These are phyloP conservation scores for Melanotaenia trifasciata DNA, from an alignment of 2,797 vertebrate species.

Conservation along the genomic window DNA sequence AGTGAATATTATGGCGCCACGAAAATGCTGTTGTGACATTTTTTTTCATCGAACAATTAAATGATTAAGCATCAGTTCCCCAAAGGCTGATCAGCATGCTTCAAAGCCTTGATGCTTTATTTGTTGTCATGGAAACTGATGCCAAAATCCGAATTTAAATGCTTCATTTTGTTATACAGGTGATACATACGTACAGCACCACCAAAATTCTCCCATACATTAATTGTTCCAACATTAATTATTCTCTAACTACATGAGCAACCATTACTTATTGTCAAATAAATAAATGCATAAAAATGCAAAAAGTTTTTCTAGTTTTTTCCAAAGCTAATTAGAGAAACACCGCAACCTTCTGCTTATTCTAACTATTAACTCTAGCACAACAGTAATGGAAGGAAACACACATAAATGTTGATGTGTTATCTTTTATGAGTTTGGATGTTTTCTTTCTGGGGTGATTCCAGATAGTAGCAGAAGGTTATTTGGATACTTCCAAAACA, in stretches of 20 bases:
- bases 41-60: background rate
- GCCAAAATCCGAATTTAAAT: background rate
- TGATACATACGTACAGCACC: background rate
- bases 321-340: background rate
- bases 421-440: background rate
- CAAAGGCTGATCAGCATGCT: background rate
- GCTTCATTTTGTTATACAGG: background rate
- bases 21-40: conserved; percentile 1
- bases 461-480: background rate
- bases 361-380: background rate
- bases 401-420: too few relatives aligned
- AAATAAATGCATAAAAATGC: background rate
- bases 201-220: background rate
- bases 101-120: background rate
- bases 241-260: background rate
- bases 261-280: background rate
- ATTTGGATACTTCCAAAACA: background rate
- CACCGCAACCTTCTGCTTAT: background rate
- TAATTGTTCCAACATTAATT: background rate
- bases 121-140: conserved; percentile 1
- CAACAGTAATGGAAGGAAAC: background rate
- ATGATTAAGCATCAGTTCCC: background rate
- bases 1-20: background rate
- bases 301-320: background rate
- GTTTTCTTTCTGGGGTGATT: background rate